phyloP scores from a whole-genome alignment of 2,888 invertebrate species.

The Tetranychus piercei region DNA sequence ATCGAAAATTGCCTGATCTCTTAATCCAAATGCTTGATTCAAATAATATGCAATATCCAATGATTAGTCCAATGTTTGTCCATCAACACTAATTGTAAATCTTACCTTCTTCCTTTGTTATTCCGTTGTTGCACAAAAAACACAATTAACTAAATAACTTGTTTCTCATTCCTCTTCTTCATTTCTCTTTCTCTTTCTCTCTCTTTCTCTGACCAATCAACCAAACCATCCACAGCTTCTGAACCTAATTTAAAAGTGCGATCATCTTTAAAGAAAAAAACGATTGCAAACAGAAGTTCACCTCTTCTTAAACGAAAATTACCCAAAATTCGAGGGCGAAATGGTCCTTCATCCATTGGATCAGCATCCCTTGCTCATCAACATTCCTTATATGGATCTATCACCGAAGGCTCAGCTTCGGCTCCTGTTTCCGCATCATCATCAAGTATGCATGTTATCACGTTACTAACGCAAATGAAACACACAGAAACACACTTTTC shows the following conservation, averaged over 20 bases:
- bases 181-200: background rate
- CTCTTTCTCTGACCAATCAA: background rate
- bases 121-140: background rate
- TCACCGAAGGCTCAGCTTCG: conserved; percentile 10
- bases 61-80: background rate
- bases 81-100: background rate
- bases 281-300: conserved; percentile 59
- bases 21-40: background rate
- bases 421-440: conserved; percentile 12
- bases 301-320: conserved; percentile 11
- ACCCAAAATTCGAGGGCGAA: background rate
- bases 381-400: conserved; percentile 7
- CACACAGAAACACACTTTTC: background rate
- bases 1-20: background rate
- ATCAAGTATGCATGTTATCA: conserved; percentile 13
- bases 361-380: conserved; percentile 9
- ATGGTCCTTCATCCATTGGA: background rate
- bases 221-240: conserved; percentile 26
- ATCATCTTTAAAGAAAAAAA: conserved; percentile 52
- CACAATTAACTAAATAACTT: background rate
- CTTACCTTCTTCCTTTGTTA: background rate
- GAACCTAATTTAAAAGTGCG: conserved; percentile 43
- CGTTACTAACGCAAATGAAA: too few relatives aligned
- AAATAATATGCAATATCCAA: too few relatives aligned
- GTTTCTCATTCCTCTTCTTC: background rate